These are phyloP conservation scores for Urocitellus parryii DNA, from an alignment of 2,113 vertebrate genomes.

Conservation along the genomic window DNA sequence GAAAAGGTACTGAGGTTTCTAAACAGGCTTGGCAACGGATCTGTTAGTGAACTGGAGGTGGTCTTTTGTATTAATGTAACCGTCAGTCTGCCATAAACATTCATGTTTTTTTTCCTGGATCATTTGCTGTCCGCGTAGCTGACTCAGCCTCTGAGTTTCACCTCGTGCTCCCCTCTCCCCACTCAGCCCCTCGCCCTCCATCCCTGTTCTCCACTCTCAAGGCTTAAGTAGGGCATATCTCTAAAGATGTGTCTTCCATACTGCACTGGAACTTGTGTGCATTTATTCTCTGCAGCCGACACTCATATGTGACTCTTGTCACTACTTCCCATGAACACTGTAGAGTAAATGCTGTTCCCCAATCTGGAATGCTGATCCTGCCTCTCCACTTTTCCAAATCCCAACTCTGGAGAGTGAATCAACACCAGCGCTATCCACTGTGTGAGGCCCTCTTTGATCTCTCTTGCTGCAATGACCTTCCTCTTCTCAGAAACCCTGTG, in stretches of 20 bases:
- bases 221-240: background rate
- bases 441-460: background rate
- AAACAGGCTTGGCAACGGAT: background rate
- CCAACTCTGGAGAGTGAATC: background rate
- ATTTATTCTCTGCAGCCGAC: background rate
- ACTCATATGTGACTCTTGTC: background rate
- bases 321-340: background rate
- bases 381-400: background rate
- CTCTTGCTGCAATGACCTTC: background rate
- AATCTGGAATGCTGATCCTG: background rate
- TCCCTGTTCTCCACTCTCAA: background rate
- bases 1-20: background rate
- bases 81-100: background rate
- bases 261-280: too few species aligned
- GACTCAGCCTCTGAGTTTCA: background rate
- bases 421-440: background rate
- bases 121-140: background rate
- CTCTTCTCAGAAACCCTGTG: background rate
- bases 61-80: background rate
- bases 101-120: background rate
- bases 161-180: background rate
- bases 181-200: accelerated
- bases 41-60: background rate
- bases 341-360: background rate
- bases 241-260: background rate